A percentile compares a stretch with the other conserved stretches of the same genome.
These are phyloP conservation scores for Potamarius usumacintae DNA, from an alignment of 2,113 vertebrate species.

Conservation along the genomic window DNA sequence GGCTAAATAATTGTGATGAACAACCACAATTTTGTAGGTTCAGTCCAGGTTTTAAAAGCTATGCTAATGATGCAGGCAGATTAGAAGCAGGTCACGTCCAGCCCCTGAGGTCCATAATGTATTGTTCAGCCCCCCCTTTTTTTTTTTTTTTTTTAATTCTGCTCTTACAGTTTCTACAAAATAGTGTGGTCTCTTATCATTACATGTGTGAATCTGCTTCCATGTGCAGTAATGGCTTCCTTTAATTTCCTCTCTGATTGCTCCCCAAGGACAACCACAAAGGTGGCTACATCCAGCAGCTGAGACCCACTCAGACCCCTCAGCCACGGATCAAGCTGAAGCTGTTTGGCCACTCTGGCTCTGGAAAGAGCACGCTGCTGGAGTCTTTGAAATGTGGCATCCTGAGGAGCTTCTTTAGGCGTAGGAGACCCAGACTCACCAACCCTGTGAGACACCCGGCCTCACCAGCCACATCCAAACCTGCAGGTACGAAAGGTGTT, in stretches of 20 bases:
- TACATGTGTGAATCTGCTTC: slow-evolving; percentile 1
- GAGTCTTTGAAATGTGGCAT: slow-evolving; percentile 96
- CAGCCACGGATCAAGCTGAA: slow-evolving; percentile 93
- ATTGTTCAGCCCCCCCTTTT: background rate
- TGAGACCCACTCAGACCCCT: slow-evolving; percentile 81
- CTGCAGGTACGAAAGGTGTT: slow-evolving; percentile 76
- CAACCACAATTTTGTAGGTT: background rate
- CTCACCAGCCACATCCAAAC: slow-evolving; percentile 86
- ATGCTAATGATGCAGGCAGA: background rate
- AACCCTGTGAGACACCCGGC: slow-evolving; percentile 84
- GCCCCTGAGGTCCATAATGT: background rate
- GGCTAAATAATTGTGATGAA: background rate
- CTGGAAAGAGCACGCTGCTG: slow-evolving; percentile 90
- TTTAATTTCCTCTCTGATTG: slow-evolving; percentile 27
- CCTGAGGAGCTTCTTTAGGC: slow-evolving; percentile 91
- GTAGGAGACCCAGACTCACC: slow-evolving; percentile 82
- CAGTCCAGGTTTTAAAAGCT: background rate
- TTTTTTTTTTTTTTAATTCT: background rate
- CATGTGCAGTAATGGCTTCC: slow-evolving; percentile 24
- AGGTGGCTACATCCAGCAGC: slow-evolving; percentile 88
- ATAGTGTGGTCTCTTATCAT: background rate
- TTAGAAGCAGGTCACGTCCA: background rate
- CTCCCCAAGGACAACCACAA: slow-evolving; percentile 83
- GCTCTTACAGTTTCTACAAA: background rate
- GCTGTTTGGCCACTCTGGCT: slow-evolving; percentile 85